phyloP scores from a whole-genome alignment of 2,113 vertebrate species.

The Neolamprologus fasciatus region DNA sequence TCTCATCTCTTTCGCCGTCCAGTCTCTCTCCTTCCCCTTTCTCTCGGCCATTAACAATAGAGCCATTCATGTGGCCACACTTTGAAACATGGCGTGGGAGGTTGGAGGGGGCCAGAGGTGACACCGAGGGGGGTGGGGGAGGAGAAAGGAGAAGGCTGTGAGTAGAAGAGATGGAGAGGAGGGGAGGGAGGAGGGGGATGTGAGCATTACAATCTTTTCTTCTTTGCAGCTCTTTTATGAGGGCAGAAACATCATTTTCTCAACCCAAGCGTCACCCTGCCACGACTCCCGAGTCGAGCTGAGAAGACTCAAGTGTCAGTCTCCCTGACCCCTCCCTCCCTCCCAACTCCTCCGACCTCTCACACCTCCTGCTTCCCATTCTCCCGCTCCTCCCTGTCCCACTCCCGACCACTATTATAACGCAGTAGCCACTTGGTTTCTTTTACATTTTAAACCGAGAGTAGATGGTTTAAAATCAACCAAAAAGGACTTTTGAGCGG shows the following conservation, averaged over 20 bases:
- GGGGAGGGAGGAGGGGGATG: background rate
- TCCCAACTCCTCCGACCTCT: slow-evolving; percentile 9
- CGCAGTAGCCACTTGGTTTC: background rate
- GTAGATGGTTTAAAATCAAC: background rate
- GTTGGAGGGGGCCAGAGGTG: slow-evolving; percentile 66
- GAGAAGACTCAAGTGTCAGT: slow-evolving; percentile 53
- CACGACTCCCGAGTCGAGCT: slow-evolving; percentile 37
- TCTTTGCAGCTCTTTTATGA: slow-evolving; percentile 50
- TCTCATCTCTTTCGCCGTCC: slow-evolving; percentile 23
- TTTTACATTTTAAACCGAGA: background rate
- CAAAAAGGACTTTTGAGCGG: background rate
- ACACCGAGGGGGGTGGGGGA: slow-evolving; percentile 22
- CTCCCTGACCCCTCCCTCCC: background rate
- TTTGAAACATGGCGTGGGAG: slow-evolving; percentile 66
- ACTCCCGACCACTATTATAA: background rate
- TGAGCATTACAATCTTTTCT: slow-evolving; percentile 43
- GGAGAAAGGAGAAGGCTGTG: background rate
- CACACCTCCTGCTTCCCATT: slow-evolving; percentile 7
- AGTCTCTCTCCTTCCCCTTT: slow-evolving; percentile 29
- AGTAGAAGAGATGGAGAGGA: background rate
- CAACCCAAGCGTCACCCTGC: slow-evolving; percentile 52
- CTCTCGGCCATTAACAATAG: slow-evolving; percentile 65
- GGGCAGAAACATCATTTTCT: slow-evolving; percentile 71
- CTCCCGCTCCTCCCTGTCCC: background rate
- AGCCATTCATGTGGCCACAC: slow-evolving; percentile 72